Percentiles rank a stretch among this genome's conserved stretches.
Conservation (phyloP, 1,140 invertebrate genomes). For the Eumeta japonica region DNA sequence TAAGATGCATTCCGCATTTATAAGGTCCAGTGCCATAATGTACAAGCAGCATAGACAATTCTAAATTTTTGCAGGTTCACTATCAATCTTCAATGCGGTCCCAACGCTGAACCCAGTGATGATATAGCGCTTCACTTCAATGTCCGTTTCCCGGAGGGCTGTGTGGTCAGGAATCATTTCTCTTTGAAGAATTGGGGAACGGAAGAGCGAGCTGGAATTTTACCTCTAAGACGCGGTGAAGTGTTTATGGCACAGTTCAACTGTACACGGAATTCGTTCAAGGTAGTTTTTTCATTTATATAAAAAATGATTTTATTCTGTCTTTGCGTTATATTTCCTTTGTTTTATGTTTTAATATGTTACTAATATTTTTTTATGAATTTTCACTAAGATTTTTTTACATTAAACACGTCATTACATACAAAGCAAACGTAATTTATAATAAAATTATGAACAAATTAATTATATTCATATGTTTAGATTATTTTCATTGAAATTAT, state of each 20-base stretch:
- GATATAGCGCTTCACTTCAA: slow-evolving; percentile 61
- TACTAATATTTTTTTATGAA: too few relatives aligned
- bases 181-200: slow-evolving; percentile 70
- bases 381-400: too few relatives aligned
- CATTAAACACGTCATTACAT: too few relatives aligned
- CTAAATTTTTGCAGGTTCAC: slow-evolving; percentile 49
- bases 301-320: background rate
- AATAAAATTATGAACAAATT: too few relatives aligned
- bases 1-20: too few relatives aligned
- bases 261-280: slow-evolving; percentile 66
- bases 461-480: too few relatives aligned
- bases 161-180: slow-evolving; percentile 71
- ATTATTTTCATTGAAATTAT: too few relatives aligned
- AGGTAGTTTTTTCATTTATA: too few relatives aligned
- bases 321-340: background rate
- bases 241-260: slow-evolving; percentile 74
- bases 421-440: too few relatives aligned
- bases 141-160: slow-evolving; percentile 59
- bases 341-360: too few relatives aligned
- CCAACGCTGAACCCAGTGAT: slow-evolving; percentile 52
- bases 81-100: slow-evolving; percentile 59
- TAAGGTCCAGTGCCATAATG: too few relatives aligned
- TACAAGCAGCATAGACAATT: background rate
- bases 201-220: slow-evolving; percentile 69
- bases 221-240: slow-evolving; percentile 66